Evolutionary conservation across 1,140 invertebrate species (phyloP).

Genomic region (Cherax quadricarinatus): DNA sequence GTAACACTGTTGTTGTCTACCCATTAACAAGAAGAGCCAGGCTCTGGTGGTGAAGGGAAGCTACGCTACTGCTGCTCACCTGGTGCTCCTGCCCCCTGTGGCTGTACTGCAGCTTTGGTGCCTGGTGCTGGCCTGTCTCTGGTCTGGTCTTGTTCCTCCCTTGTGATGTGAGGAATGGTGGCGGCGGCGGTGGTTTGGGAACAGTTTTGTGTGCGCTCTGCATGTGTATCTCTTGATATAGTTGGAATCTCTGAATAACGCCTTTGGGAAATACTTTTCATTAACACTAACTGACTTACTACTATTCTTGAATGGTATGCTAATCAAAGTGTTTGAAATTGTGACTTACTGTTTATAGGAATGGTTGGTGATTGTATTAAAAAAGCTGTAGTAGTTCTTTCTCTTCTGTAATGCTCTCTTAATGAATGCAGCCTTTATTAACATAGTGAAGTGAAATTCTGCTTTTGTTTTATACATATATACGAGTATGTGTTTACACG

Average conservation of each 20-base stretch:
- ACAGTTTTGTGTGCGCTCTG: slow-evolving; percentile 23
- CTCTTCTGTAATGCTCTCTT: neutral
- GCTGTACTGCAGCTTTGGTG: slow-evolving; percentile 49
- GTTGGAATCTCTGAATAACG: slow-evolving; percentile 21
- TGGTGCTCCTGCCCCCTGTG: slow-evolving; percentile 56
- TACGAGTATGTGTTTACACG: no score
- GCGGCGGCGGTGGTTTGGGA: slow-evolving; percentile 61
- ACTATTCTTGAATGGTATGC: slow-evolving; percentile 25
- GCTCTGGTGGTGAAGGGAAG: slow-evolving; percentile 59
- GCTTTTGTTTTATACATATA: neutral
- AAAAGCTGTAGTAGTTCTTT: neutral
- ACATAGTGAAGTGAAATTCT: neutral
- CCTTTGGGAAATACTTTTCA: neutral
- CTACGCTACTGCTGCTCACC: slow-evolving; percentile 47
- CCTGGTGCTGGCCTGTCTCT: slow-evolving; percentile 53
- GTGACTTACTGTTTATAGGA: no score
- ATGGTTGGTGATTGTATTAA: neutral
- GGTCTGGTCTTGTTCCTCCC: slow-evolving; percentile 60
- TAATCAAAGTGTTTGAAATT: neutral
- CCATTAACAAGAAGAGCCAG: slow-evolving; percentile 13
- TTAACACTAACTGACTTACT: slow-evolving; percentile 20
- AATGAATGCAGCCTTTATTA: slow-evolving; percentile 4
- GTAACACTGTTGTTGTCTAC: slow-evolving; percentile 52
- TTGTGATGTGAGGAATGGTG: slow-evolving; percentile 53
- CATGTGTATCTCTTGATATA: slow-evolving; percentile 32